These are phyloP conservation scores for Crypturellus undulatus DNA, from an alignment of 2,113 vertebrate species.

Conservation along the genomic window DNA sequence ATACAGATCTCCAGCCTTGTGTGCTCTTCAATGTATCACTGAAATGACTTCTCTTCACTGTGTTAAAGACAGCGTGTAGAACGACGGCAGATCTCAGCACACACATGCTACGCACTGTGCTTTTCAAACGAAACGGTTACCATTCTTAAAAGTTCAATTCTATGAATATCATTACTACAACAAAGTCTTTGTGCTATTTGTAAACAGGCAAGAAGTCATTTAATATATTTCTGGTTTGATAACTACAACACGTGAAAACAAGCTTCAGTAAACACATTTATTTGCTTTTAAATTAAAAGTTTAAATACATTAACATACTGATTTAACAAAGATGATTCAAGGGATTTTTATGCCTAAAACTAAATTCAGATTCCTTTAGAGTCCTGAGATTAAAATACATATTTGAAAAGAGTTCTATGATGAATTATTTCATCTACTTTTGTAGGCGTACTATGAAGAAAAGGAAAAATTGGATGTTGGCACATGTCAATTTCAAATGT, in stretches of 20 bases:
- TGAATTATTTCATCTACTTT: not conserved
- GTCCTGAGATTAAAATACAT: not conserved
- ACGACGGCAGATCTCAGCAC: not conserved
- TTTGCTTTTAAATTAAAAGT: conserved; percentile 46
- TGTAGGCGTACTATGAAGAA: not conserved
- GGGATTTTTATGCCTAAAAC: not conserved
- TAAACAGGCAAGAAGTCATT: not conserved
- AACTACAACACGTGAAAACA: not conserved
- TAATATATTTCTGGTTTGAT: not conserved
- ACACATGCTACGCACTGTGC: not conserved
- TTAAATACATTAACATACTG: not conserved
- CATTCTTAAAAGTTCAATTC: not conserved
- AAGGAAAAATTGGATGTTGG: fast-evolving
- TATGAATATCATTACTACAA: conserved; percentile 12
- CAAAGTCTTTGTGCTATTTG: not conserved
- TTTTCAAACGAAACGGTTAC: not conserved
- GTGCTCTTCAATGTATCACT: not conserved
- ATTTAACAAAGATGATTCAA: conserved; percentile 23
- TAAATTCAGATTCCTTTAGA: not conserved
- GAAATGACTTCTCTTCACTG: not conserved
- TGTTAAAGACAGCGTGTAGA: not conserved
- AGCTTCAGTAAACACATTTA: conserved; percentile 20
- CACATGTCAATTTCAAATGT: not conserved
- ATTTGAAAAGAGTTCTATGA: not conserved
- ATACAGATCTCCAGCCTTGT: not conserved